Conservation (phyloP, 1,140 invertebrate species). For the Pseudomyrmex concolor region DNA sequence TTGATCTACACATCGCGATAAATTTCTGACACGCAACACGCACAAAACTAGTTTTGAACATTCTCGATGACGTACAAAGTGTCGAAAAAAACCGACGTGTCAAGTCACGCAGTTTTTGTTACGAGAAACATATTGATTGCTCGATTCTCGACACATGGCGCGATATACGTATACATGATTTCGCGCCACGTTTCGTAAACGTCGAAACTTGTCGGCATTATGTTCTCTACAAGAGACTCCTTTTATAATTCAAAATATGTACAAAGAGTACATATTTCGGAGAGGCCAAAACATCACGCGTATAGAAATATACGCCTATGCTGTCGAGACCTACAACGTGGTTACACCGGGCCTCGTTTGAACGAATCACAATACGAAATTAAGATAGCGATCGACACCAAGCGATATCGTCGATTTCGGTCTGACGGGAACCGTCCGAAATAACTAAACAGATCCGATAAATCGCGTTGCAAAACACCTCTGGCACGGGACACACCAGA, state of each 20-base stretch:
- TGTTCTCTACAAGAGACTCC: slow-evolving; percentile 46
- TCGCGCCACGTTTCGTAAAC: slow-evolving; percentile 62
- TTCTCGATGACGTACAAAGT: not conserved
- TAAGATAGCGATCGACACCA: slow-evolving; percentile 76
- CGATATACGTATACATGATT: slow-evolving; percentile 35
- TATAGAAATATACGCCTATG: slow-evolving; percentile 11
- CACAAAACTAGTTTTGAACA: not conserved
- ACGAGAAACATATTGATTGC: slow-evolving; percentile 51
- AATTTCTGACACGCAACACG: not conserved
- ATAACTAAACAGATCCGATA: slow-evolving; percentile 71
- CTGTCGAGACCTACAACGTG: slow-evolving; percentile 1
- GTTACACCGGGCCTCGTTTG: slow-evolving; percentile 47
- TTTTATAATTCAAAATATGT: slow-evolving; percentile 21
- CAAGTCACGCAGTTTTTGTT: not conserved
- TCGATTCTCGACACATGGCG: slow-evolving; percentile 45
- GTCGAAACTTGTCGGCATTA: slow-evolving; percentile 58
- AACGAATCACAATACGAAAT: slow-evolving; percentile 75
- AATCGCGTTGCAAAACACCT: slow-evolving; percentile 70
- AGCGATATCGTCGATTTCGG: slow-evolving; percentile 59
- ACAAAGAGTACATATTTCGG: slow-evolving; percentile 42
- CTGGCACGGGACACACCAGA: slow-evolving; percentile 50
- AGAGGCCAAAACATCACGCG: slow-evolving; percentile 42
- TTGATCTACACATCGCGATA: not conserved
- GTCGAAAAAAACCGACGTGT: not conserved
- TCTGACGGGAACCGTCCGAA: slow-evolving; percentile 63